phyloP scores from a whole-genome alignment of 2,797 vertebrate genomes.

The Carapus acus region DNA sequence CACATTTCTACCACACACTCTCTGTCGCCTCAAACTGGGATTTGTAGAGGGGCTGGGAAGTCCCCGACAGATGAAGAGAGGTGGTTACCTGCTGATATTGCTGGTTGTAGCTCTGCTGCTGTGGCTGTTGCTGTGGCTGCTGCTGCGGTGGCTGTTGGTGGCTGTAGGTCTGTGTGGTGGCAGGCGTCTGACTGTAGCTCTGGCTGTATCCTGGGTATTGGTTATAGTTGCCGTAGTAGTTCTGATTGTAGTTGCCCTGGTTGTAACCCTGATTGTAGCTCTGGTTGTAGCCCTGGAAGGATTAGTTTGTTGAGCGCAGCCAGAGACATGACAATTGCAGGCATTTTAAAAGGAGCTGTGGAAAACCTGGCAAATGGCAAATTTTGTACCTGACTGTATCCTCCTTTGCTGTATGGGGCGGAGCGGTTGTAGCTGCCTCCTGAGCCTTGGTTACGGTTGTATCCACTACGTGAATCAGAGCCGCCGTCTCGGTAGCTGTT shows the following conservation, averaged over 20 bases:
- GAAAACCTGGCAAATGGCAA: too few species aligned
- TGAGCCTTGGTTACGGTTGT: conserved; percentile 70
- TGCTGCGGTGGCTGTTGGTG: conserved; percentile 68
- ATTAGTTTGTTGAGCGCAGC: too few species aligned
- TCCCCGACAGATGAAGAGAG: too few species aligned
- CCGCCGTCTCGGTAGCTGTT: conserved; percentile 75
- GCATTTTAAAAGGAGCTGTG: too few species aligned
- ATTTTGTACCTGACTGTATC: conserved; percentile 68
- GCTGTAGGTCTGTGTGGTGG: conserved; percentile 68
- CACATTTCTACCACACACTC: too few species aligned
- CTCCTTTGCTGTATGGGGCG: conserved; percentile 67
- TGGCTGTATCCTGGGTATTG: conserved; percentile 80
- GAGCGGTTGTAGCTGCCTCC: conserved; percentile 68
- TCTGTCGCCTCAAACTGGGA: too few species aligned
- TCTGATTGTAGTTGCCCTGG: conserved; percentile 81
- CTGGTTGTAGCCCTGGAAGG: conserved; percentile 68
- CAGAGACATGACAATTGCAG: too few species aligned
- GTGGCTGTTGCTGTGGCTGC: conserved; percentile 52
- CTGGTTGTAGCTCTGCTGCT: conserved; percentile 75
- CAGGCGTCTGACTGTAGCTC: conserved; percentile 74
- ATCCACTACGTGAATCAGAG: conserved; percentile 74
- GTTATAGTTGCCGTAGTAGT: conserved; percentile 80
- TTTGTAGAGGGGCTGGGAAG: too few species aligned
- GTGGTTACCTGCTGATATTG: conserved; percentile 84
- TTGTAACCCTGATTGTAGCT: conserved; percentile 74